Evolutionary conservation across 2,888 invertebrate species (phyloP), one percentile per base, ranked within the genome.

Genomic region (Athripsodes cinereus): DNA sequence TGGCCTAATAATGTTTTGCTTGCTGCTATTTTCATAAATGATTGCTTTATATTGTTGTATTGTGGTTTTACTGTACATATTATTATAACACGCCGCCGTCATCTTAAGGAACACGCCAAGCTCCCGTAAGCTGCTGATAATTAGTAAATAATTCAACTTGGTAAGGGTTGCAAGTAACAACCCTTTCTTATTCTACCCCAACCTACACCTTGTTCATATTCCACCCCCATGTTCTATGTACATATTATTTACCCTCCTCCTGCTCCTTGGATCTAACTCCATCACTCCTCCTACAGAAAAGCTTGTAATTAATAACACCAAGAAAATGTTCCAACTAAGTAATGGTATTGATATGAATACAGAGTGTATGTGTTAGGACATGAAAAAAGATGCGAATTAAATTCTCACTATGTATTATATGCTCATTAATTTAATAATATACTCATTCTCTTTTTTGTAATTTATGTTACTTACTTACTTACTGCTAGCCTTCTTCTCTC

Each of bases 141-240:
- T 64, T 63, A 64, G 62, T 63, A 61, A 64, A 64, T 64, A 64
- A 64, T 64, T 64, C 64, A 64, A 61, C 62, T 58, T 34, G 59
- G 49, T 53, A 55, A 60, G 55, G 60, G 52, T 26, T 13, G 40
- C 13, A 35, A 34, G 50, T 22, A 47, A 22, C n/a, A 56, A 44
- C 53, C 53, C 35, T 40, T 47, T 49, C 55, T 52, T 13, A 26
- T 56, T 44, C 49, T 22, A 47, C 20, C 19, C 6, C 19, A 10
- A 11, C 47, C 50, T 16, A 55, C 55, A 31, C 34, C 34, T 40
- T 51, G 50, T 48, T 51, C 40, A 22, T 50, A 22, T 34, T 34
- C 46, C 40, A 46, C 54, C 35, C 16, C 54, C 55, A 26, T 10
- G 26, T 26, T 26, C 26, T 26, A 26, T 26, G 3, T 26, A 26